Conservation (phyloP, 2,113 vertebrate species). For the Geococcyx californianus region DNA sequence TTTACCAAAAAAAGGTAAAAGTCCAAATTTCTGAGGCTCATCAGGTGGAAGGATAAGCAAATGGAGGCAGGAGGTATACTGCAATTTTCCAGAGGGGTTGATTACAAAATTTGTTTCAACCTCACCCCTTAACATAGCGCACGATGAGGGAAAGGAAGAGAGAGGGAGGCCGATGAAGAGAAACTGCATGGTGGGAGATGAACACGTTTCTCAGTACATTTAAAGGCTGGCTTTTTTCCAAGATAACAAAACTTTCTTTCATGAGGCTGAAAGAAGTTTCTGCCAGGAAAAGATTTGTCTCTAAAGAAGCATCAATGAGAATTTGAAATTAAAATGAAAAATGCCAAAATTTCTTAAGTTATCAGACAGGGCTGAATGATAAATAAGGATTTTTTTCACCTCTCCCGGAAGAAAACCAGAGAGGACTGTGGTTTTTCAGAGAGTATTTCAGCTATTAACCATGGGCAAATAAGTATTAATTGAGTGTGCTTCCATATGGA, state of each 20-base stretch:
- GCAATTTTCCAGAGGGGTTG: background rate
- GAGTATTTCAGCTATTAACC: conserved; percentile 11
- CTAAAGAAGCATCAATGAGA: background rate
- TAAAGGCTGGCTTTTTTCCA: background rate
- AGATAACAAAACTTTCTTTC: background rate
- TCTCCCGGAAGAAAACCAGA: background rate
- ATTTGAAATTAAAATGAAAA: conserved; percentile 10
- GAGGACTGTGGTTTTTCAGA: background rate
- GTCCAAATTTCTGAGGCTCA: background rate
- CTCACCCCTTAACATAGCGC: background rate
- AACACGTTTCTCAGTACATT: background rate
- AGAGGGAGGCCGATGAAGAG: background rate
- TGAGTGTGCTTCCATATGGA: background rate
- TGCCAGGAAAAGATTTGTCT: background rate
- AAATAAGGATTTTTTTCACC: background rate
- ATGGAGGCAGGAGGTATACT: background rate
- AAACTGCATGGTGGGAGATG: background rate
- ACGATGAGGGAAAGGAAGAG: background rate
- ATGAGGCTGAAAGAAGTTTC: background rate
- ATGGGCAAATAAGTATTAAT: conserved; percentile 16
- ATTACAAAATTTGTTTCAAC: background rate
- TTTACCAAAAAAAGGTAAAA: background rate
- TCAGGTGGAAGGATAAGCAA: background rate
- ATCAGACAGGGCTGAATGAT: background rate
- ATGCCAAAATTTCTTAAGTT: background rate